A percentile compares a stretch with the other conserved stretches of the same genome.
Evolutionary conservation across 2,797 vertebrate species (phyloP).

Genomic region (Enteromius treurensis): DNA sequence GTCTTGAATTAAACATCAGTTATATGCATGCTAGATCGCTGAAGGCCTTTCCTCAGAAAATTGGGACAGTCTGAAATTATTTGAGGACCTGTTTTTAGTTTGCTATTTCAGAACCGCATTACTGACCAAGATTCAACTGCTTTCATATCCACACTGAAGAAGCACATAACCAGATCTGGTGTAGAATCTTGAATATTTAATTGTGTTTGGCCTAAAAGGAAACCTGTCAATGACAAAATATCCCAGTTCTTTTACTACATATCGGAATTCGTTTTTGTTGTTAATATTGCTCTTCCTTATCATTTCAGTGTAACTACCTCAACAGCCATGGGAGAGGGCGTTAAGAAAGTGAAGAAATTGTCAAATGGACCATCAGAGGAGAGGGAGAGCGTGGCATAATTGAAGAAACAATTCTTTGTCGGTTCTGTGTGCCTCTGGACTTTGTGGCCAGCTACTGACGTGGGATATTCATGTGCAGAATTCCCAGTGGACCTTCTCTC

Average conservation of each 20-base stretch:
- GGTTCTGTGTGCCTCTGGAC: conserved; percentile 39
- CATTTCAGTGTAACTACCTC: conserved; percentile 61
- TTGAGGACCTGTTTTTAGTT: conserved; percentile 13
- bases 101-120: background rate
- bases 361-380: conserved; percentile 62
- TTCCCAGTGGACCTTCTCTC: conserved; percentile 24
- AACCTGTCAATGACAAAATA: background rate
- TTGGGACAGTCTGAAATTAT: conserved; percentile 19
- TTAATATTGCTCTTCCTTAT: conserved; percentile 11
- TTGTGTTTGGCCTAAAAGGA: background rate
- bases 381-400: conserved; percentile 63
- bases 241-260: background rate
- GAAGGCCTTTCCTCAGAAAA: conserved; percentile 41
- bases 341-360: conserved; percentile 68
- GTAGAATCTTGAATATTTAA: background rate
- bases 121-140: background rate
- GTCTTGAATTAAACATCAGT: conserved; percentile 36
- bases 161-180: background rate
- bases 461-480: conserved; percentile 35
- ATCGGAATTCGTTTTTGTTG: background rate
- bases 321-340: conserved; percentile 58
- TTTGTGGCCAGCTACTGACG: conserved; percentile 52
- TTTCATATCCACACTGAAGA: background rate
- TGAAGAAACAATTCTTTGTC: conserved; percentile 2
- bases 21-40: conserved; percentile 18